Percentiles rank a stretch among this genome's conserved stretches.
These are phyloP conservation scores for Drosophila pseudotakahashii DNA, from an alignment of 2,888 invertebrate genomes.

Conservation along the genomic window DNA sequence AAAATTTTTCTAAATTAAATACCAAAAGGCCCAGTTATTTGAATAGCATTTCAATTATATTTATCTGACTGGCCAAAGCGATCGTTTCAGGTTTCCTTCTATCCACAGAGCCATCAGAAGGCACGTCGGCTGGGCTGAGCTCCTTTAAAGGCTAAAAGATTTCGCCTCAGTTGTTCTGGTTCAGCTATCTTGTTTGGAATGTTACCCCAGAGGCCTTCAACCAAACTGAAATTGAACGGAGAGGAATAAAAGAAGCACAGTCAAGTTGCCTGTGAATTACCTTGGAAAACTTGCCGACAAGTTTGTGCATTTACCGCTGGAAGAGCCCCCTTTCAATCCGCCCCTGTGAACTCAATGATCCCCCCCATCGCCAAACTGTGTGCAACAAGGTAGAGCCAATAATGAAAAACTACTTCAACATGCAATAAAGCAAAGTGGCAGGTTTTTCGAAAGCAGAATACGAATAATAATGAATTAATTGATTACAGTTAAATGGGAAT, in stretches of 20 bases:
- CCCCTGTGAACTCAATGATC: constrained; percentile 13
- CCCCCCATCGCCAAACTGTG: constrained; percentile 18
- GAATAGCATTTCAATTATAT: neutral
- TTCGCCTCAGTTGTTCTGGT: constrained; percentile 56
- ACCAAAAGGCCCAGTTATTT: neutral
- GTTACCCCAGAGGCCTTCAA: constrained; percentile 62
- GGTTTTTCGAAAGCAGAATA: constrained; percentile 64
- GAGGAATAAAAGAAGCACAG: constrained; percentile 25
- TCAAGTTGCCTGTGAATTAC: constrained; percentile 53
- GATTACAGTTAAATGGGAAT: constrained; percentile 72
- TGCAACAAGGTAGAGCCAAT: constrained; percentile 64
- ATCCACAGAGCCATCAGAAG: constrained; percentile 14
- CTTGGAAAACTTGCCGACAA: constrained; percentile 65
- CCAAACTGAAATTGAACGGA: constrained; percentile 41
- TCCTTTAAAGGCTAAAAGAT: constrained; percentile 56
- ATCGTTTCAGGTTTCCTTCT: neutral
- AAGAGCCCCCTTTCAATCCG: constrained; percentile 10
- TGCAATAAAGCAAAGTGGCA: constrained; percentile 75
- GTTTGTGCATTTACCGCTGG: constrained; percentile 55
- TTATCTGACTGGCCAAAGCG: neutral
- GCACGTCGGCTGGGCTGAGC: constrained; percentile 21
- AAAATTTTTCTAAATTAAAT: too few relatives aligned
- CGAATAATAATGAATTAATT: constrained; percentile 77
- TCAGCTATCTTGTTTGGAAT: constrained; percentile 64
- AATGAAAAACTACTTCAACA: constrained; percentile 74